These are phyloP conservation scores for Cheilosia vernalis DNA, from an alignment of 2,888 invertebrate species.

Conservation along the genomic window DNA sequence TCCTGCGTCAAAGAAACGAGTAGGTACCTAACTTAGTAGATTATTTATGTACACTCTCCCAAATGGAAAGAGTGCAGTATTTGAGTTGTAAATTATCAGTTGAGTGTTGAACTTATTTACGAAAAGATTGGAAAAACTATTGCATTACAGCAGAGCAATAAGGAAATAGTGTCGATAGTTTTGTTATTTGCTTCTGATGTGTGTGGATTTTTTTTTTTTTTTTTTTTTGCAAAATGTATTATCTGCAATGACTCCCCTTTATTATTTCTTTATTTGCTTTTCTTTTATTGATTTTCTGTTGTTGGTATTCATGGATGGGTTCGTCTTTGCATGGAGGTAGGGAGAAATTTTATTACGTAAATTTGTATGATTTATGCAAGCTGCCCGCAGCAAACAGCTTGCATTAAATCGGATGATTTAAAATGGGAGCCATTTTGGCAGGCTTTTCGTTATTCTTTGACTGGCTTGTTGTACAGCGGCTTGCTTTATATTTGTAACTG, in stretches of 20 bases:
- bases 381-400: conserved; percentile 6
- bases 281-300: conserved; percentile 19
- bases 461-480: background rate
- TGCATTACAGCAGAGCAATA: conserved; percentile 62
- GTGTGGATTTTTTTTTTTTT: conserved; percentile 4
- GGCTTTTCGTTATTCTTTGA: background rate
- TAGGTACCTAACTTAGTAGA: too few relatives aligned
- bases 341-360: conserved; percentile 37
- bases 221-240: conserved; percentile 7
- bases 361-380: conserved; percentile 45
- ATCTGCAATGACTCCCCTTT: conserved; percentile 15
- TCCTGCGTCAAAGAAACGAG: background rate
- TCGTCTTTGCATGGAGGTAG: conserved; percentile 5
- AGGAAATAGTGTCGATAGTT: conserved; percentile 60
- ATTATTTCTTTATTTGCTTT: conserved; percentile 16
- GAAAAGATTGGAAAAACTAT: conserved; percentile 12
- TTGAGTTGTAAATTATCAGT: conserved; percentile 46
- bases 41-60: background rate
- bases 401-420: conserved; percentile 26
- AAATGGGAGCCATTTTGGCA: background rate
- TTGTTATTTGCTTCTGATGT: conserved; percentile 49
- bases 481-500: background rate
- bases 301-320: background rate
- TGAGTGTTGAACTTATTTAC: conserved; percentile 53
- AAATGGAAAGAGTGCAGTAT: conserved; percentile 41